A percentile compares a stretch with the other conserved stretches of the same genome.
Conservation (phyloP, 92 coral and sea anemone genomes). For the Hydrozoanthus gracilis region DNA sequence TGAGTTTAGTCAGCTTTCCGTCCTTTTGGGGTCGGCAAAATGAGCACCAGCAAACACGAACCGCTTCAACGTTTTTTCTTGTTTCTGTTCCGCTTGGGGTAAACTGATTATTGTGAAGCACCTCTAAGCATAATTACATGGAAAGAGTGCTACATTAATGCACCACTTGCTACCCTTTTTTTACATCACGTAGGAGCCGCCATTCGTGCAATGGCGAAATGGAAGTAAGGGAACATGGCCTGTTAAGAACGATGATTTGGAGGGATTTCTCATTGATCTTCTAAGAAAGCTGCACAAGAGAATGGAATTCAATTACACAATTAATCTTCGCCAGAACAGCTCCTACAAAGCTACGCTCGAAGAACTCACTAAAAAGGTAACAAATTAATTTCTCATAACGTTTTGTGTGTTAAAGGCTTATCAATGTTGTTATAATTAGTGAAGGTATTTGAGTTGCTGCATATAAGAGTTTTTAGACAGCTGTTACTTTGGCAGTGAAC, state of each 20-base stretch:
- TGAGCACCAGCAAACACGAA: too few species aligned
- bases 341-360: constrained; percentile 62
- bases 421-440: neutral
- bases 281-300: constrained; percentile 62
- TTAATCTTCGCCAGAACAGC: constrained; percentile 57
- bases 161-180: too few species aligned
- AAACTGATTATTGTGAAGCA: too few species aligned
- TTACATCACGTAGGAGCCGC: constrained; percentile 66
- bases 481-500: too few species aligned
- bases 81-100: too few species aligned
- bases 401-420: neutral
- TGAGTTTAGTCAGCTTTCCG: too few species aligned
- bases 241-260: constrained; percentile 64
- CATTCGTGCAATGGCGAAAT: constrained; percentile 77
- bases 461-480: too few species aligned
- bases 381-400: neutral
- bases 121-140: too few species aligned
- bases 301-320: constrained; percentile 70
- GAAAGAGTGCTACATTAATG: too few species aligned
- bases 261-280: constrained; percentile 87
- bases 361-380: constrained; percentile 60
- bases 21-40: too few species aligned
- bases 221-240: constrained; percentile 60
- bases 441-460: neutral
- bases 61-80: too few species aligned